Percentiles rank a stretch among this genome's conserved stretches.
These are phyloP conservation scores for Sus scrofa DNA, from an alignment of 2,113 vertebrate genomes.

Conservation along the genomic window T2T-Sscrofa CM000812.6:133659001-133659500, in stretches of 20 bases:
- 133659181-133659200: background rate
- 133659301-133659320: conserved; percentile 24
- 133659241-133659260: conserved; percentile 13
- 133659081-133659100: conserved; percentile 1
- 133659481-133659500: conserved; percentile 53
- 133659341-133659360: conserved; percentile 74
- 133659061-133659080: background rate
- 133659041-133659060: conserved; percentile 33
- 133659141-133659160: background rate
- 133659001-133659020: background rate
- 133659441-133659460: conserved; percentile 74
- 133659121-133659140: background rate
- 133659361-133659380: conserved; percentile 76
- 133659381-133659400: conserved; percentile 74
- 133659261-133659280: background rate
- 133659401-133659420: conserved; percentile 75
- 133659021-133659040: background rate
- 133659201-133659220: background rate
- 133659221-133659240: conserved; percentile 20
- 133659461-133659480: conserved; percentile 69
- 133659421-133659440: conserved; percentile 74
- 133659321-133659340: conserved; percentile 54
- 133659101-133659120: conserved; percentile 14
- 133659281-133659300: background rate
- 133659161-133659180: background rate